Evolutionary conservation across 2,797 vertebrate genomes (phyloP), one percentile per base, ranked within the genome.

Genomic region (Lepus townsendii): DNA sequence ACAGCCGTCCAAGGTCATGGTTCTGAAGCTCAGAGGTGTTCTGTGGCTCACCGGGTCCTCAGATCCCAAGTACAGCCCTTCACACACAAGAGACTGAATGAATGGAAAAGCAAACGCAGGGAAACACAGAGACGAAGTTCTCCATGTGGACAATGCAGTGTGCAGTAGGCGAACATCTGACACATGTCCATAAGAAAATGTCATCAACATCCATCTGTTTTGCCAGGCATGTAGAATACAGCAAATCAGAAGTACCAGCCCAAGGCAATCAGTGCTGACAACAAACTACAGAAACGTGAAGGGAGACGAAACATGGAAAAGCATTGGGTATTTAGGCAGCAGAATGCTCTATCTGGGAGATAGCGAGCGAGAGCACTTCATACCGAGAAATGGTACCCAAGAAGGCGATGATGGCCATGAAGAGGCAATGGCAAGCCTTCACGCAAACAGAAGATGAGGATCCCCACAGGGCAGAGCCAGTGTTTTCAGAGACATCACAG

Each of bases 91-190:
- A 16, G 26, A 62, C 9, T 16, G 7, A 90, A 35, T 17, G 79
- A 83, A 11, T 24, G 7, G 95, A 85, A 65, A 6, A 66, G 30
- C 20, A 82, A 78, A 76, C 5, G 17, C 13, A 90, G 32, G 14
- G 88, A 57, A 54, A 80, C 13, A 71, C 20, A 71, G 35, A 88
- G 62, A 32, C 54, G 47, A 71, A 62, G n/a, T 47, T 83, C 66
- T 38, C 12, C 24, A 42, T 0, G 0, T 76, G 76, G 47, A 60
- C 63, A 83, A 85, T n/a, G 83, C 50, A 66, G 32, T 30, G 38
- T 66, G 27, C 24, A 77, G 73, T 65, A 83, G 47, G n/a, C 19
- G 89, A 94, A 77, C 50, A 83, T 69, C 26, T 65, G 71, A 93
- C 85, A 60, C 19, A 52, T 38, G 72, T 3, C 5, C 60, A 13